Evolutionary conservation across 2,113 vertebrate genomes (phyloP).

Genomic region (Gallinago undulata): DNA sequence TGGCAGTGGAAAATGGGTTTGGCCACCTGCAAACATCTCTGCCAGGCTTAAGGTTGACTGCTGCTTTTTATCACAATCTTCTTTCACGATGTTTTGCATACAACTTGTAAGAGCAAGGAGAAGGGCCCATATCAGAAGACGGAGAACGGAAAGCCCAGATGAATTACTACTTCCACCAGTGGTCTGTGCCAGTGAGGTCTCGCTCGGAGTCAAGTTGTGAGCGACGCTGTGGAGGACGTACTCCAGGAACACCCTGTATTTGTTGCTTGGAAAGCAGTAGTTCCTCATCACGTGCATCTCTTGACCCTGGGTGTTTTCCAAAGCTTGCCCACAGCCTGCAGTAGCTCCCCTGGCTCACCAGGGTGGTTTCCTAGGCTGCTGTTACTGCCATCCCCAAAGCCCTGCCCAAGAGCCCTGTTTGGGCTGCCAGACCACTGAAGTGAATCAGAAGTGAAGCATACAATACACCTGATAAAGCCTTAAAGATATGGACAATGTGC

Average conservation of each 20-base stretch:
- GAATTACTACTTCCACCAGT: not conserved
- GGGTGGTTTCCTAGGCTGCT: not conserved
- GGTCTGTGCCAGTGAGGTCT: not conserved
- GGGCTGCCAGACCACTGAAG: not conserved
- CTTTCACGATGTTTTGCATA: not conserved
- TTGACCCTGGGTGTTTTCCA: not conserved
- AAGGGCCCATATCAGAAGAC: not conserved
- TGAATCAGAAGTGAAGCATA: not conserved
- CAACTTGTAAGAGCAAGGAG: not conserved
- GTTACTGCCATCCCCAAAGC: not conserved
- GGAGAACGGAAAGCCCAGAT: not conserved
- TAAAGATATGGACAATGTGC: not conserved
- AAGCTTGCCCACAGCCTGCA: not conserved
- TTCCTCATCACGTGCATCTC: not conserved
- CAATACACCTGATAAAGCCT: not conserved
- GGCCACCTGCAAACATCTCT: not conserved
- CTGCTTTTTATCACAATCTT: not conserved
- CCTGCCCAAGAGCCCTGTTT: not conserved
- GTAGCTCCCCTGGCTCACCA: not conserved
- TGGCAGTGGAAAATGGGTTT: not conserved
- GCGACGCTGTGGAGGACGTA: accelerated
- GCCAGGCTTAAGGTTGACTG: not conserved
- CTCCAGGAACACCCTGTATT: not conserved
- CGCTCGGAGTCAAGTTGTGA: not conserved
- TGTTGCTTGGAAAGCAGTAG: constrained; percentile 1